These are phyloP conservation scores for Pygoscelis adeliae DNA, from an alignment of 2,113 vertebrate species.

Conservation along the genomic window DNA sequence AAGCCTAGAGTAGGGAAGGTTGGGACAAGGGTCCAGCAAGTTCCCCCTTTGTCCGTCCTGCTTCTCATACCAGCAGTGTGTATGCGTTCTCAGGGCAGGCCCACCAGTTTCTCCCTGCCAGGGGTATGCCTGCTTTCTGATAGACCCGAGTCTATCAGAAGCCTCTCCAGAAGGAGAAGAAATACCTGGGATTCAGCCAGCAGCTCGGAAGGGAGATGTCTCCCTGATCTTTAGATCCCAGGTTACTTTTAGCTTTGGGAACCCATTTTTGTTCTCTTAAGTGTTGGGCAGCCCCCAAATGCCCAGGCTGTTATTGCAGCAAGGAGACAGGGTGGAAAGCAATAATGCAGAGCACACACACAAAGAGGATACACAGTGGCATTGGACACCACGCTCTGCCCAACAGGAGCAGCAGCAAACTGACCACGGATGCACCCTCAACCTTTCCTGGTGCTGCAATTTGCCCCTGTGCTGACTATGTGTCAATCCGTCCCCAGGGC, in stretches of 20 bases:
- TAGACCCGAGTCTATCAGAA: background rate
- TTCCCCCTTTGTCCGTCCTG: background rate
- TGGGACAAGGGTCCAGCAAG: background rate
- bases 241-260: background rate
- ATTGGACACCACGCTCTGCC: background rate
- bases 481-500: background rate
- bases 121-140: background rate
- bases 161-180: background rate
- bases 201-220: background rate
- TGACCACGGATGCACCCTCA: background rate
- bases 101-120: background rate
- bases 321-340: background rate
- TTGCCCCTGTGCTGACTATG: background rate
- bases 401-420: background rate
- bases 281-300: background rate
- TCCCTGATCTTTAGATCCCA: background rate
- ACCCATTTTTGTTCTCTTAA: background rate
- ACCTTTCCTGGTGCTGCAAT: background rate
- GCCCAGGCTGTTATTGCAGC: background rate
- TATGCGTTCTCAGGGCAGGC: background rate
- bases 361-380: background rate
- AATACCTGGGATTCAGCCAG: background rate
- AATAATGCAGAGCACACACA: background rate
- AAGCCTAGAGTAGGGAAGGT: background rate
- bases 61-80: background rate